Evolutionary conservation across 2,113 vertebrate genomes (phyloP).

Genomic region (Todiramphus chloris): DNA sequence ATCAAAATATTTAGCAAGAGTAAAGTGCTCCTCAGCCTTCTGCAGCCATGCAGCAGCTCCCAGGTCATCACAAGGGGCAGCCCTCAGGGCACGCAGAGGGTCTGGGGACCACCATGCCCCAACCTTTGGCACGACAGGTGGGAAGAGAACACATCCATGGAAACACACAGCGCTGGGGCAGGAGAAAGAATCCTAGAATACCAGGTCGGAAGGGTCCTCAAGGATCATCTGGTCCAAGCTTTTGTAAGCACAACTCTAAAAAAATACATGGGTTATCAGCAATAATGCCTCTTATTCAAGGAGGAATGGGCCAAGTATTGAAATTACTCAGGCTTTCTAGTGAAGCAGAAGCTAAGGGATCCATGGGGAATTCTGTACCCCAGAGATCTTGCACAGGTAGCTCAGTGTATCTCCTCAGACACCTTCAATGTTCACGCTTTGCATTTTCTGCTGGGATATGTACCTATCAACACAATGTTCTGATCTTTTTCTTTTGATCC

Average conservation of each 20-base stretch:
- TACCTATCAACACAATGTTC: not conserved
- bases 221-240: not conserved
- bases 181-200: not conserved
- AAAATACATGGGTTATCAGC: not conserved
- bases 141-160: not conserved
- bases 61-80: accelerated
- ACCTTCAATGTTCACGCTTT: not conserved
- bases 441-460: not conserved
- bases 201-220: not conserved
- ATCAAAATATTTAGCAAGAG: not conserved
- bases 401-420: not conserved
- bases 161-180: not conserved
- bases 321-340: not conserved
- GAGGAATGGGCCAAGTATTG: not conserved
- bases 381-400: not conserved
- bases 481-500: no score
- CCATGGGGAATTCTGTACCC: accelerated
- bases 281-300: not conserved
- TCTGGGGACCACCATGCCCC: no score
- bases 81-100: not conserved
- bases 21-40: not conserved
- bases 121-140: not conserved
- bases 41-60: not conserved
- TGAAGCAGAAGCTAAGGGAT: not conserved
- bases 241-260: not conserved